Conservation (phyloP, 1,140 invertebrate species). For the Drosophila kepulauana region DNA sequence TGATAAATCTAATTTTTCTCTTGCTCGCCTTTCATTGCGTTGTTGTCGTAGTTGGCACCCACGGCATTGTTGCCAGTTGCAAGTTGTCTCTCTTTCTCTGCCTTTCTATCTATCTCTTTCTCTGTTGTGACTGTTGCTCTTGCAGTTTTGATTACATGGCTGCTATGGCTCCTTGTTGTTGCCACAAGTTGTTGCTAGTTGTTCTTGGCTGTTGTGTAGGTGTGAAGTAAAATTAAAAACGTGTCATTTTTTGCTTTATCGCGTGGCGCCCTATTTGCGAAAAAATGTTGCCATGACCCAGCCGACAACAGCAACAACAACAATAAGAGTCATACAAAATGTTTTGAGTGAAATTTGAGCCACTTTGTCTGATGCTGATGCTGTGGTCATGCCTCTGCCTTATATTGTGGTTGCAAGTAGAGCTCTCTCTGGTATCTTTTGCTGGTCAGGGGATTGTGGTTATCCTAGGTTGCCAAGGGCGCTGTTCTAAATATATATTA, state of each 20-base stretch:
- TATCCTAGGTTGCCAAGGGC: neutral
- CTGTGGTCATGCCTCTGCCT: conserved; percentile 14
- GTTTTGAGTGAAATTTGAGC: conserved; percentile 64
- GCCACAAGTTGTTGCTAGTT: conserved; percentile 41
- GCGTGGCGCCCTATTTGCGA: conserved; percentile 57
- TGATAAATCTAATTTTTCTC: conserved; percentile 84
- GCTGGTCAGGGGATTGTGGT: conserved; percentile 15
- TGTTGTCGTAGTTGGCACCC: conserved; percentile 50
- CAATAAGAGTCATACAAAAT: conserved; percentile 13
- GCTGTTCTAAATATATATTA: conserved; percentile 10
- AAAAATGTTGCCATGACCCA: conserved; percentile 65
- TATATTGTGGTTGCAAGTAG: conserved; percentile 40
- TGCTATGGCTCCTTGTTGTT: conserved; percentile 37
- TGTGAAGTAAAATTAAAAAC: conserved; percentile 84
- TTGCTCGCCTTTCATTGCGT: conserved; percentile 56
- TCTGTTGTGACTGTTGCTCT: conserved; percentile 54
- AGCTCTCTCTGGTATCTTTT: neutral
- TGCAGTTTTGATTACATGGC: conserved; percentile 54
- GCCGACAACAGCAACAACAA: conserved; percentile 23
- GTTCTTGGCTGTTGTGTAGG: conserved; percentile 66
- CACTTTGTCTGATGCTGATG: conserved; percentile 47
- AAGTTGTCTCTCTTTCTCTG: conserved; percentile 42
- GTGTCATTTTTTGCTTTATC: conserved; percentile 83
- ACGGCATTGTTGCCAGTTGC: conserved; percentile 60
- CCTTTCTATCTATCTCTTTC: conserved; percentile 40